Percentiles rank a stretch among this genome's conserved stretches.
Conservation (phyloP, 2,113 vertebrate genomes). For the Datnioides undecimradiatus region DNA sequence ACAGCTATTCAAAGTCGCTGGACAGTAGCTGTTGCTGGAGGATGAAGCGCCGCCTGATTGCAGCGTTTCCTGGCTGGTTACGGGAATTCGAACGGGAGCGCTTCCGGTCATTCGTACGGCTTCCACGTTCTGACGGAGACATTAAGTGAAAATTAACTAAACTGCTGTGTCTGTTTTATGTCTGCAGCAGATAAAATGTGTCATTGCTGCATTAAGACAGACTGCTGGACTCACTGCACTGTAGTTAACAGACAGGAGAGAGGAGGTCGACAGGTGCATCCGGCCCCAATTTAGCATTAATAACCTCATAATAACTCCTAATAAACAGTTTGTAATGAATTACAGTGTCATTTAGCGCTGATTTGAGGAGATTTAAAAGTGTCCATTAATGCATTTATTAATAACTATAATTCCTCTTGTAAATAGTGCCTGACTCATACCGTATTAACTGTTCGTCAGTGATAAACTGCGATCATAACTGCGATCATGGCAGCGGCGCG, state of each 20-base stretch:
- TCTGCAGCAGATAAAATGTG: conserved; percentile 9
- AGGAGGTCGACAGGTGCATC: neutral
- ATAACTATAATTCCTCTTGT: neutral
- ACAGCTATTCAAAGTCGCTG: neutral
- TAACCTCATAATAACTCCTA: neutral
- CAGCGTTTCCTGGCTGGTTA: neutral
- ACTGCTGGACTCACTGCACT: neutral
- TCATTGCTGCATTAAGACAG: neutral
- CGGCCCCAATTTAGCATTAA: neutral
- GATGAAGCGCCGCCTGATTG: neutral
- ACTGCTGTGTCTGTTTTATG: neutral
- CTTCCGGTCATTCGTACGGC: neutral
- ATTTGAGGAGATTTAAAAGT: neutral
- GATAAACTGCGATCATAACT: no score
- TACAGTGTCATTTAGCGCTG: neutral
- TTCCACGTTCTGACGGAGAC: neutral
- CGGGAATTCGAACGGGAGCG: neutral
- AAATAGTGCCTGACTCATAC: neutral
- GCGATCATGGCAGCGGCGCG: no score
- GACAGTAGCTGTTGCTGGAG: neutral
- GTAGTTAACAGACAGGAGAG: neutral
- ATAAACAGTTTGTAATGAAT: neutral
- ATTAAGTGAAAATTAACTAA: conserved; percentile 4
- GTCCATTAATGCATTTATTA: neutral
- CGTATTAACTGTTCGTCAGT: no score